Percentiles rank a stretch among this genome's conserved stretches.
phyloP scores from a whole-genome alignment of 2,888 invertebrate species.

The Pachliopta kotzebuea region DNA sequence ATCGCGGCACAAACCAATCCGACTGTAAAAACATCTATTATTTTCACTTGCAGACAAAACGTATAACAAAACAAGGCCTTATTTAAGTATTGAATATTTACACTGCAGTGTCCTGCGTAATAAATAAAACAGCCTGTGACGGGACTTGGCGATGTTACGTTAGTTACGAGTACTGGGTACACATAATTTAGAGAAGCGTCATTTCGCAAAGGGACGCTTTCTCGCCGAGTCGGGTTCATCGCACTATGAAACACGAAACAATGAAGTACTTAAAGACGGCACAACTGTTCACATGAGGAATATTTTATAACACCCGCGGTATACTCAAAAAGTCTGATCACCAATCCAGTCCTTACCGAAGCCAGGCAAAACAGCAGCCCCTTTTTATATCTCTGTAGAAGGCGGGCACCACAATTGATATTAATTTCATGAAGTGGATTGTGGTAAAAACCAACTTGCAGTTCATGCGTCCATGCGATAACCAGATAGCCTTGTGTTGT shows the following conservation, averaged over 20 bases:
- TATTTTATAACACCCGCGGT: conserved; percentile 40
- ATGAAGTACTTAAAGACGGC: conserved; percentile 30
- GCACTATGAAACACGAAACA: conserved; percentile 34
- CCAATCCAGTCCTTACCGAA: conserved; percentile 34
- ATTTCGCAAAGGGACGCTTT: conserved; percentile 18
- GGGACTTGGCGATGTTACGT: neutral
- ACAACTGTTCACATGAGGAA: conserved; percentile 31
- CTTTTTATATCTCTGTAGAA: conserved; percentile 45
- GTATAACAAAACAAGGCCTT: too few relatives aligned
- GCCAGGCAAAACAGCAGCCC: conserved; percentile 34
- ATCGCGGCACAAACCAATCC: too few relatives aligned
- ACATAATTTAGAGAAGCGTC: conserved; percentile 5
- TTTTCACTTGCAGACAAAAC: too few relatives aligned
- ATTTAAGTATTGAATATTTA: neutral
- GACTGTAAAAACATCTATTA: too few relatives aligned
- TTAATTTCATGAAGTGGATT: conserved; percentile 66
- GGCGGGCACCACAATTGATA: conserved; percentile 60
- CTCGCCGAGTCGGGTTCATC: conserved; percentile 28
- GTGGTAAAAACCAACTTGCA: conserved; percentile 46
- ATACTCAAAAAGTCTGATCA: conserved; percentile 38
- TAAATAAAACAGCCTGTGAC: neutral
- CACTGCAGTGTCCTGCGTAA: neutral
- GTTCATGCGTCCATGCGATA: conserved; percentile 38
- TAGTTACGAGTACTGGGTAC: neutral
- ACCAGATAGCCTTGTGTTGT: conserved; percentile 40